A percentile compares a stretch with the other conserved stretches of the same genome.
phyloP scores from a whole-genome alignment of 1,140 invertebrate genomes.

The Carcinoscorpius rotundicauda region DNA sequence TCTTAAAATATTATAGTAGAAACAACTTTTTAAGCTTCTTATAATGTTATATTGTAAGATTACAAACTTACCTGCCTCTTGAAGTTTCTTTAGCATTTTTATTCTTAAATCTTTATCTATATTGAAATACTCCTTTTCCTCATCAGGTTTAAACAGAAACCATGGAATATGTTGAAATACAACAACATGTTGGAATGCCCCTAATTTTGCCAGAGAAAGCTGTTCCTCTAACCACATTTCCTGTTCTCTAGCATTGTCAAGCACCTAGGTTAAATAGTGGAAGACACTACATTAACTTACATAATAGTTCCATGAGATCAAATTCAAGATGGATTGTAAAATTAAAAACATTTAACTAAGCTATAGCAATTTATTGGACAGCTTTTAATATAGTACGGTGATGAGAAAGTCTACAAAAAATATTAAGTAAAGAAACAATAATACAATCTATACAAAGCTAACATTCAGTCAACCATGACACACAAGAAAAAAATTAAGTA shows the following conservation, averaged over 20 bases:
- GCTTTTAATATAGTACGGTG: not conserved
- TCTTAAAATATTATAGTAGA: too few species aligned
- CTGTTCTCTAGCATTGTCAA: constrained; percentile 33
- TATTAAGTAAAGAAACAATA: too few species aligned
- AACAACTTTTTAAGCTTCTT: not conserved
- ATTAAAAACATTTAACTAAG: not conserved
- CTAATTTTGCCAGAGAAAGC: constrained; percentile 23
- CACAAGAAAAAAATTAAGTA: too few species aligned
- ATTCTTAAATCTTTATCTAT: constrained; percentile 30
- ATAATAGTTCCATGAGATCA: not conserved
- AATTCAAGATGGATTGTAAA: not conserved
- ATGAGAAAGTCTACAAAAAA: not conserved
- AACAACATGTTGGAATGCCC: constrained; percentile 32
- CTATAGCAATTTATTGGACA: too few species aligned
- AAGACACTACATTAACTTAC: not conserved
- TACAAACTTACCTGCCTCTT: constrained; percentile 30
- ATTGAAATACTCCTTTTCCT: constrained; percentile 37
- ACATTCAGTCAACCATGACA: too few species aligned
- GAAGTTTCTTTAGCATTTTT: constrained; percentile 36
- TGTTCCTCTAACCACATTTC: constrained; percentile 35
- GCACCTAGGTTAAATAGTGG: constrained; percentile 18
- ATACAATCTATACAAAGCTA: too few species aligned
- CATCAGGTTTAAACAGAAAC: constrained; percentile 36
- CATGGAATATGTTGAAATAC: constrained; percentile 46
- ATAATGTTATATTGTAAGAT: not conserved